Conservation (phyloP, 1,140 invertebrate species). For the Archivesica marissinica region DNA sequence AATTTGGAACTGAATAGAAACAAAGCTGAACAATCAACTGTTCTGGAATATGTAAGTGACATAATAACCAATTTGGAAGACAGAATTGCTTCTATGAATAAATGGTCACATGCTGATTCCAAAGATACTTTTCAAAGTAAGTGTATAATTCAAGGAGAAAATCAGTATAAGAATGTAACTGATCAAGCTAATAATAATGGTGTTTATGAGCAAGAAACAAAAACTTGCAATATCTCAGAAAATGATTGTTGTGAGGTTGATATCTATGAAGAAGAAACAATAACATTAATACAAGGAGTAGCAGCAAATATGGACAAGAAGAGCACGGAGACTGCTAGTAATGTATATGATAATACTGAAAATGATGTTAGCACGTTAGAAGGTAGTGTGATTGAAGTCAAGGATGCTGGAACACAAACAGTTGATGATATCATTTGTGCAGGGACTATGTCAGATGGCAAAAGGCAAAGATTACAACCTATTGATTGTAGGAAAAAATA, state of each 20-base stretch:
- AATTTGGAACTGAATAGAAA: background rate
- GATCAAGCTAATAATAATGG: background rate
- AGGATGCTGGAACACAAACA: slow-evolving; percentile 23
- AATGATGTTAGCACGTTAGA: background rate
- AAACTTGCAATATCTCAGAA: background rate
- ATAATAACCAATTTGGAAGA: background rate
- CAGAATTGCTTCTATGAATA: background rate
- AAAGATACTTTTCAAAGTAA: background rate
- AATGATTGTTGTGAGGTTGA: background rate
- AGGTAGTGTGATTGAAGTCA: slow-evolving; percentile 13
- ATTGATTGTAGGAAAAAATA: background rate
- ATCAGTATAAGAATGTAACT: background rate
- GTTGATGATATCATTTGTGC: background rate
- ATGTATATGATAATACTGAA: background rate
- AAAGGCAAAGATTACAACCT: background rate
- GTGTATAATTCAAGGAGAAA: background rate
- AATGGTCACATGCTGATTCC: background rate
- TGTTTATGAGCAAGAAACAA: background rate
- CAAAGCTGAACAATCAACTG: background rate
- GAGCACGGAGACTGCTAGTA: background rate
- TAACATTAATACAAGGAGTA: background rate
- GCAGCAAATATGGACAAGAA: background rate
- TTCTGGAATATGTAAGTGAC: background rate
- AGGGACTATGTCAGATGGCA: background rate
- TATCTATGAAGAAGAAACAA: background rate